phyloP scores from a whole-genome alignment of 2,113 vertebrate genomes.

The Columba livia region DNA sequence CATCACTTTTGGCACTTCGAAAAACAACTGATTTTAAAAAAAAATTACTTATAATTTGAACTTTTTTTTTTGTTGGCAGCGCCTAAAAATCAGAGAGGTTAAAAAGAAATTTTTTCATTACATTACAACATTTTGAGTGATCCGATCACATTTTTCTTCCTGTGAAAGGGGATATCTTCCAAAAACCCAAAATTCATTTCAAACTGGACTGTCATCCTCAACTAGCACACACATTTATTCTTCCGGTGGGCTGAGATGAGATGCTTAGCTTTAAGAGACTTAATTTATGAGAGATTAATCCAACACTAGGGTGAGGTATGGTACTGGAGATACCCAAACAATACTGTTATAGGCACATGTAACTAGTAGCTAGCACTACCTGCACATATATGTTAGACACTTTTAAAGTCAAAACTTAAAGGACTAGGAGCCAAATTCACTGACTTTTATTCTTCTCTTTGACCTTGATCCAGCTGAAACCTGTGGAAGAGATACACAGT shows the following conservation, averaged over 20 bases:
- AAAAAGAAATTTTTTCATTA: background rate
- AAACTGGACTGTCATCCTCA: background rate
- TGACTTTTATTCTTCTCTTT: background rate
- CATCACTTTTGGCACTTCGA: background rate
- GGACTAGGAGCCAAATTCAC: background rate
- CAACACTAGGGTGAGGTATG: background rate
- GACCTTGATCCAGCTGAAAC: background rate
- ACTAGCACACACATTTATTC: background rate
- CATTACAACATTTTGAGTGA: background rate
- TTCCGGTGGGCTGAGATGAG: background rate
- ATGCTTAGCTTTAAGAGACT: background rate
- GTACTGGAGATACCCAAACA: background rate
- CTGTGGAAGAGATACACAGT: background rate
- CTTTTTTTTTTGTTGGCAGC: background rate
- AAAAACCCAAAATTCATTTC: background rate
- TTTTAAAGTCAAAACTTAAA: background rate
- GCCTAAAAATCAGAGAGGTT: background rate
- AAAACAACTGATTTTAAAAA: background rate
- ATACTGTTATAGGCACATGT: background rate
- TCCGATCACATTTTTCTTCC: background rate
- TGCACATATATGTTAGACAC: background rate
- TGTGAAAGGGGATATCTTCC: background rate
- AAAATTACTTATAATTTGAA: background rate
- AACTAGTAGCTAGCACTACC: background rate
- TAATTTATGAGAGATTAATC: background rate